Base-by-base conservation (phyloP, 2,797 vertebrate genomes). In the Hafferia zeledoni region DNA sequence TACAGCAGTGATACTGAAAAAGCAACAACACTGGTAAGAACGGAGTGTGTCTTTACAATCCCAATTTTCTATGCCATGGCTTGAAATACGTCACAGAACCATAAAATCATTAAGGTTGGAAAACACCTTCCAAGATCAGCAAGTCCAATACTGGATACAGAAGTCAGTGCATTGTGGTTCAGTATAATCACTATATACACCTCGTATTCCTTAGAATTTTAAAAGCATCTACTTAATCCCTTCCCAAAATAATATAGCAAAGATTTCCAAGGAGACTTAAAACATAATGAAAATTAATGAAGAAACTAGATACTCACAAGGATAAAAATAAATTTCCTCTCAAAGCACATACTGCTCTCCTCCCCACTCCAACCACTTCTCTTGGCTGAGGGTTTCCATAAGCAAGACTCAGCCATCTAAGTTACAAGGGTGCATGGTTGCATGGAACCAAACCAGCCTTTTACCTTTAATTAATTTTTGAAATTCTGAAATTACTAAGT, bases 21-120 rank as follows among this genome's bases (percentile, higher is more conserved):
- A 24, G 12, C 50, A 55, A 18, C 47, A 70, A 25, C 9, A 9
- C 18, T 31, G 49, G 23, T 39, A 74, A 41, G 37, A 82, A n/a
- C 37, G 8, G 7, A 33, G 22, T 0, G 0, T 17, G 13, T 22
- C 33, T 72, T 65, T 72, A 4, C 9, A 60, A 41, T 44, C 77
- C 46, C 12, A 41, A 0, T 57, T 67, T 55, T 79, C 63, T 87
- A 2, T 13, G 9, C 18, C 33, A 22, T 28, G 46, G 27, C 24
- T 53, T 78, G 50, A 71, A 65, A 18, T 11, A 65, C 27, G 33
- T 9, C 20, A 47, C 2, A 27, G 72, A 57, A 49, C 52, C 68
- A 74, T 11, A 7, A 33, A 47, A 77, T 35, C 39, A 47, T 65
- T 72, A 43, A 41, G 27, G 25, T 3, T 43, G 53, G 46, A 47